Evolutionary conservation across 1,140 invertebrate genomes (phyloP), one percentile per base, ranked within the genome.

Genomic region (Melitaea cinxia): DNA sequence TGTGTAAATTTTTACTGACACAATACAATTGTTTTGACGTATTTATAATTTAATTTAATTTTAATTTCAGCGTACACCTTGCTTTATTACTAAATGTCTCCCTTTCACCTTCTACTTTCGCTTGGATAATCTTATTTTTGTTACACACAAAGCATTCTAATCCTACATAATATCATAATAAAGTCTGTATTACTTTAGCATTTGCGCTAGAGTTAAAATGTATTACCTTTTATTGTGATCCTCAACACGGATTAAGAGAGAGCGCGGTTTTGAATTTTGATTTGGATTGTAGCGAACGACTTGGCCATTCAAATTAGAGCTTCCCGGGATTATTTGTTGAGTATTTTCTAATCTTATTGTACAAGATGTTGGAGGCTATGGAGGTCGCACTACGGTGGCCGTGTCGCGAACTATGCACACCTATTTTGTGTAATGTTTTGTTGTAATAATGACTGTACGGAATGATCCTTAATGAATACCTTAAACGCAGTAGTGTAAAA

Each of bases 221-320:
- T 91, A 91, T 91, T 91, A 89, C 85, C 85, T 91, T 90, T 91
- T 89, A 91, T 89, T 91, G 86, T 91, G 86, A 87, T 85, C 88
- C 84, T 87, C 85, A 88, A 88, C 85, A 83, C 84, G 86, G 88
- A 89, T 89, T 89, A 89, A 88, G 85, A 88, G 86, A 83, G 85
- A 78, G 79, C 84, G 86, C 85, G 86, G 88, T 89, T 91, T 91
- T 89, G 88, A 91, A 91, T 91, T 91, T 85, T 89, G 88, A 91
- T 91, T 91, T 78, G 88, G 80, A 87, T 86, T 86, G 84, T 86
- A 85, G 77, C 77, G 60, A 74, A 63, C 65, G 71, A 69, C 72
- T 68, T 75, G 78, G 59, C 88, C 84, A 85, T 79, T 81, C 62
- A 73, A 83, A 81, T 79, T 81, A 82, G 88, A 88, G 35, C 85